Evolutionary conservation across 1,140 invertebrate species (phyloP).

Genomic region (Popillia japonica): DNA sequence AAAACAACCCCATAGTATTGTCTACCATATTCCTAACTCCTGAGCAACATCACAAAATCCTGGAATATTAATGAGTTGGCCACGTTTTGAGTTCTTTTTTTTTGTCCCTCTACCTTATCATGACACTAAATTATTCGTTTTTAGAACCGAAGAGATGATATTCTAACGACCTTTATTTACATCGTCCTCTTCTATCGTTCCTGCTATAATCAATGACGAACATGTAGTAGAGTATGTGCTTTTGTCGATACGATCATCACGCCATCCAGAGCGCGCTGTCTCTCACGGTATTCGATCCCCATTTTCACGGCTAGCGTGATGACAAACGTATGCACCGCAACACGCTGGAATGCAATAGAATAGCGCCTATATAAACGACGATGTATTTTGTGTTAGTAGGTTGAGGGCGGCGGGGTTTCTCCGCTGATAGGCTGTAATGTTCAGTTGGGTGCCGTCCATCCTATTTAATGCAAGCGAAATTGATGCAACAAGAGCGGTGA

Average conservation of each 20-base stretch:
- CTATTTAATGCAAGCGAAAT: no score
- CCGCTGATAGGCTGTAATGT: no score
- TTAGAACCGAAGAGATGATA: not conserved
- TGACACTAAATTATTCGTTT: conserved; percentile 23
- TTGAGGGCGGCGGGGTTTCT: not conserved
- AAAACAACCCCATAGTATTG: no score
- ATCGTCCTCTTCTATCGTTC: not conserved
- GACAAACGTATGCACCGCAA: not conserved
- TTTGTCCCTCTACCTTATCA: not conserved
- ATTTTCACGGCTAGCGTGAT: conserved; percentile 16
- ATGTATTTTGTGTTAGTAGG: not conserved
- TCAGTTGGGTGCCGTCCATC: no score
- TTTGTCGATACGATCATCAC: not conserved
- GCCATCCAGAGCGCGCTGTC: not conserved
- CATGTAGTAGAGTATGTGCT: not conserved
- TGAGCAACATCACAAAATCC: not conserved
- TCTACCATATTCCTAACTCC: not conserved
- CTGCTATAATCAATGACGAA: not conserved
- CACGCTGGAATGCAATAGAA: not conserved
- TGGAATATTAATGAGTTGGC: conserved; percentile 6
- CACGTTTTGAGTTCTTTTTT: not conserved
- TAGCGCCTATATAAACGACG: not conserved
- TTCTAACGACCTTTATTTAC: conserved; percentile 28
- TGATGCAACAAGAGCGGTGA: no score
- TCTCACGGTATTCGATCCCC: not conserved